These are phyloP conservation scores for Heterohyrax brucei DNA, from an alignment of 2,797 vertebrate species.

Conservation along the genomic window DNA sequence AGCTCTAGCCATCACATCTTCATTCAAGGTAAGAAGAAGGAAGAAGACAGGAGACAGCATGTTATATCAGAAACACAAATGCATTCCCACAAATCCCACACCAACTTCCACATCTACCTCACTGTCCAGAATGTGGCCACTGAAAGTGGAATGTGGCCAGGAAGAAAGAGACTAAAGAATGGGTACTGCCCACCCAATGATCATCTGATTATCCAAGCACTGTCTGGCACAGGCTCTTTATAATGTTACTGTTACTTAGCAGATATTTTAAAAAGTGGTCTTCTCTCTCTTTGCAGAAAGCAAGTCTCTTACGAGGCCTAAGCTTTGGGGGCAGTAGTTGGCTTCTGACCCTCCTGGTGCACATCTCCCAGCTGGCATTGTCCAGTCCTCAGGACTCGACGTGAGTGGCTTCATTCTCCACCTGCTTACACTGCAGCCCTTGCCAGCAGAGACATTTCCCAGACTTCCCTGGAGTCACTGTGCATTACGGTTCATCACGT, in stretches of 20 bases:
- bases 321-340: accelerated
- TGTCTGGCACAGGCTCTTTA: too few species aligned
- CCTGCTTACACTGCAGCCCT: neutral
- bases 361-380: accelerated
- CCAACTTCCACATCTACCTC: neutral
- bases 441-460: accelerated
- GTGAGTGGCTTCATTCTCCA: neutral
- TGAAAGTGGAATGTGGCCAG: neutral
- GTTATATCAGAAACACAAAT: neutral
- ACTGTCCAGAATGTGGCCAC: too few species aligned
- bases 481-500: accelerated
- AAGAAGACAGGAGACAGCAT: neutral
- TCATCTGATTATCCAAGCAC: accelerated
- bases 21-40: neutral
- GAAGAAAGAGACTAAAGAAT: accelerated
- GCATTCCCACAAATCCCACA: too few species aligned
- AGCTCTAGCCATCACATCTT: neutral
- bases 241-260: too few species aligned
- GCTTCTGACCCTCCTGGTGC: neutral
- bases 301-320: neutral
- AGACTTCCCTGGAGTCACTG: too few species aligned
- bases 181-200: accelerated
- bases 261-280: neutral
- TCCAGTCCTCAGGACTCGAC: accelerated
- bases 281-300: neutral